Percentiles rank a stretch among this genome's conserved stretches.
These are phyloP conservation scores for Anastatus disparis DNA, from an alignment of 1,140 invertebrate genomes.

Conservation along the genomic window DNA sequence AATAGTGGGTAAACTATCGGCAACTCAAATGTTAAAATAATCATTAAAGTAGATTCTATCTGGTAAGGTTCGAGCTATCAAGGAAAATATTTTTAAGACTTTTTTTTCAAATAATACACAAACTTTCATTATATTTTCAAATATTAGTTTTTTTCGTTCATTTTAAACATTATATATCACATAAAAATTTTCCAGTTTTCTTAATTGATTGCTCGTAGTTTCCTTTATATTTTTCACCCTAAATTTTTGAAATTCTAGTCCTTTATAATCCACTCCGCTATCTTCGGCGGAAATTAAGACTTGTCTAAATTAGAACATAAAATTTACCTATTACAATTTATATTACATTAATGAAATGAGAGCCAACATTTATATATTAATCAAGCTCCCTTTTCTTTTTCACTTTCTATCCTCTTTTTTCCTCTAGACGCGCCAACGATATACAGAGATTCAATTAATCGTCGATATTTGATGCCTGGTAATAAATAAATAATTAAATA, in stretches of 20 bases:
- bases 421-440: slow-evolving; percentile 45
- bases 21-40: background rate
- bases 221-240: slow-evolving; percentile 11
- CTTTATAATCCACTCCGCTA: slow-evolving; percentile 33
- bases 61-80: background rate
- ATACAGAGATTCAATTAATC: slow-evolving; percentile 59
- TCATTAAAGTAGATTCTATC: slow-evolving; percentile 18
- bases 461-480: slow-evolving; percentile 51
- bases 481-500: slow-evolving; percentile 69
- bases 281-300: slow-evolving; percentile 46
- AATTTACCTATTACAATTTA: slow-evolving; percentile 50
- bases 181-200: slow-evolving; percentile 49
- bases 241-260: slow-evolving; percentile 3
- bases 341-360: slow-evolving; percentile 63
- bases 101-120: background rate
- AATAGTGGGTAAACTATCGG: background rate
- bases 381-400: slow-evolving; percentile 5
- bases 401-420: slow-evolving; percentile 16
- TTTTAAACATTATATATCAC: slow-evolving; percentile 52
- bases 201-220: slow-evolving; percentile 34
- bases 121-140: background rate
- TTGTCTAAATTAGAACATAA: slow-evolving; percentile 41
- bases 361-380: slow-evolving; percentile 42
- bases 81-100: slow-evolving; percentile 15
- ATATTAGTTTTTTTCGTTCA: slow-evolving; percentile 12